Percentiles rank a stretch among this genome's conserved stretches.
Evolutionary conservation across 2,113 vertebrate species (phyloP).

Genomic region (Nicator chloris): DNA sequence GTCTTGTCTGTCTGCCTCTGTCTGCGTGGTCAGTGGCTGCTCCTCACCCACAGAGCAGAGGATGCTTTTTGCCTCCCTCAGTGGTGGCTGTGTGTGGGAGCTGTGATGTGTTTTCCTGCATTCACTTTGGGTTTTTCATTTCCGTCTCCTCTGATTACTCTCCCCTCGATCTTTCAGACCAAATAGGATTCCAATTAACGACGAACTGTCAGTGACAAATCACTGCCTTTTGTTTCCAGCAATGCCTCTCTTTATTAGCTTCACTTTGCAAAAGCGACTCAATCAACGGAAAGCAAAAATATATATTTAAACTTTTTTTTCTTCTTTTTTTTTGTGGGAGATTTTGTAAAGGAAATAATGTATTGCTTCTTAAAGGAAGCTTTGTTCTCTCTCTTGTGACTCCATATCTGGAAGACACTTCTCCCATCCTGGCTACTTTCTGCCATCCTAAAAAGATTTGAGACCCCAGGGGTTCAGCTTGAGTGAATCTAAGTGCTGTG

Average conservation of each 20-base stretch:
- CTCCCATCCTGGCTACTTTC: not conserved
- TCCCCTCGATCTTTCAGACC: not conserved
- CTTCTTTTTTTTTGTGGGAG: not conserved
- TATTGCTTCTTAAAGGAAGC: not conserved
- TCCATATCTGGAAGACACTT: not conserved
- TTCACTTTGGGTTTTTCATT: not conserved
- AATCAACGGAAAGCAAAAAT: not conserved
- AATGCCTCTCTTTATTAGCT: not conserved
- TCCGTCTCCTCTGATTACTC: not conserved
- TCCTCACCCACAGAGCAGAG: not conserved
- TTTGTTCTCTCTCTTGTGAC: not conserved
- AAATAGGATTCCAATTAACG: not conserved
- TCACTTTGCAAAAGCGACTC: not conserved
- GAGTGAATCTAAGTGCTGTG: not conserved
- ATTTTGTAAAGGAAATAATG: not conserved
- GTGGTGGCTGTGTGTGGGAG: not conserved
- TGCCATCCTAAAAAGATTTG: not conserved
- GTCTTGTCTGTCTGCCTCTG: not conserved
- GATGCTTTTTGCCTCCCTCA: not conserved
- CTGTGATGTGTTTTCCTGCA: not conserved
- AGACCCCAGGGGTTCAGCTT: not conserved
- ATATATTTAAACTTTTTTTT: not conserved
- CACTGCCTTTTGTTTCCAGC: slow-evolving; percentile 13
- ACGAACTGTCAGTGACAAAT: slow-evolving; percentile 18
- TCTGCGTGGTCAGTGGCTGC: not conserved